Conservation (phyloP, 2,888 invertebrate species). For the Parasteatoda lunata region DNA sequence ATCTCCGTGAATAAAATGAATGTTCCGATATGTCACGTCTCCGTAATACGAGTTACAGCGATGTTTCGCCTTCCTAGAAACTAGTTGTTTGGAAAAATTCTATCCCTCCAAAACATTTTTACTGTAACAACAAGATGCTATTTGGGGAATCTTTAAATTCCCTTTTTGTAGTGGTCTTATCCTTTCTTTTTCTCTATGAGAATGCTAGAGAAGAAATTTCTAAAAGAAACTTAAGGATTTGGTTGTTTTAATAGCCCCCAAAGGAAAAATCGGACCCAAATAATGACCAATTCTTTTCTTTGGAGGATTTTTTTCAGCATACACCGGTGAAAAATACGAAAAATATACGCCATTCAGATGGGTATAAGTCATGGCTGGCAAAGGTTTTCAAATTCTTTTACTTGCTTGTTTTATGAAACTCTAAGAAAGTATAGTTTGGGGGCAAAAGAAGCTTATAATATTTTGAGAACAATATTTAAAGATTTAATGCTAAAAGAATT, state of each 20-base stretch:
- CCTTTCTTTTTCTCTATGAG: constrained; percentile 18
- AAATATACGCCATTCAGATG: constrained; percentile 37
- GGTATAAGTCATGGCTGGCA: constrained; percentile 53
- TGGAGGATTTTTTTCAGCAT: constrained; percentile 33
- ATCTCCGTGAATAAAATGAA: constrained; percentile 20
- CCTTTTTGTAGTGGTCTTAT: constrained; percentile 26
- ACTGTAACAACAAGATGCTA: constrained; percentile 54
- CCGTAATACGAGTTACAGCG: constrained; percentile 2
- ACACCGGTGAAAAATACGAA: constrained; percentile 50
- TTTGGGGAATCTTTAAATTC: constrained; percentile 60
- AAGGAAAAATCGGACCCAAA: constrained; percentile 50
- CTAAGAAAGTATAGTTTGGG: too few relatives aligned
- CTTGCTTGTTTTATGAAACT: not conserved
- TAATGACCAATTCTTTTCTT: constrained; percentile 62
- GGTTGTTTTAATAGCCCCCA: constrained; percentile 57
- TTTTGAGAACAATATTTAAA: too few relatives aligned
- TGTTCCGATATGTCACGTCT: constrained; percentile 21
- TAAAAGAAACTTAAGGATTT: constrained; percentile 49
- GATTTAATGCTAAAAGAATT: too few relatives aligned
- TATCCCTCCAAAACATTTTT: constrained; percentile 48
- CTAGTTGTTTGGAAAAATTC: constrained; percentile 51
- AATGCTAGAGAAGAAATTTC: constrained; percentile 34
- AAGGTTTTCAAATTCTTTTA: constrained; percentile 19
- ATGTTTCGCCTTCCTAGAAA: constrained; percentile 20
- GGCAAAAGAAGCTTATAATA: too few relatives aligned